Evolutionary conservation across 2,888 invertebrate genomes (phyloP).

Genomic region (Seira ritae): DNA sequence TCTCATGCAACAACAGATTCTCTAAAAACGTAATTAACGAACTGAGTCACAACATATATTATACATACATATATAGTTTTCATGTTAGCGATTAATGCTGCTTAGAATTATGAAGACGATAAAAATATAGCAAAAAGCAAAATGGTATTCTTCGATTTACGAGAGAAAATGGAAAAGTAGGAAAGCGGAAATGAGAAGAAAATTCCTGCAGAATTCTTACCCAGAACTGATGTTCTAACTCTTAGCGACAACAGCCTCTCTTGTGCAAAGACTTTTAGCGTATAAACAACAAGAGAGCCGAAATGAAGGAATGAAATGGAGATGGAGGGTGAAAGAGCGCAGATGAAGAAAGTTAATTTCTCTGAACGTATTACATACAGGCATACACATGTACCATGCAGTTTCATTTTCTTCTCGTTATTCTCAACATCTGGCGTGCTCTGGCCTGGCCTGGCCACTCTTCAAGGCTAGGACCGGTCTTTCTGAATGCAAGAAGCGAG

Average conservation of each 20-base stretch:
- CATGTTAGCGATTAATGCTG: not conserved
- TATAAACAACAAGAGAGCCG: not conserved
- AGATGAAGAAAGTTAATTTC: constrained; percentile 34
- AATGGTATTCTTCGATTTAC: constrained; percentile 2
- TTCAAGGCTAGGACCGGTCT: too few relatives aligned
- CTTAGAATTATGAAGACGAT: not conserved
- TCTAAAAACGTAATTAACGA: constrained; percentile 1
- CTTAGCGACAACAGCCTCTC: not conserved
- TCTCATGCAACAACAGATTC: not conserved
- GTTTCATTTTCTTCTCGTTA: constrained; percentile 51
- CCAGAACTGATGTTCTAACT: not conserved
- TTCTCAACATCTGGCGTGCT: constrained; percentile 32
- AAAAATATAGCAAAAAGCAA: not conserved
- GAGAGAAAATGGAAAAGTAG: not conserved
- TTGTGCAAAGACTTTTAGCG: not conserved
- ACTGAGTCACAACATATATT: not conserved
- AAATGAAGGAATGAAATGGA: constrained; percentile 17
- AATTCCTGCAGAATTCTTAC: not conserved
- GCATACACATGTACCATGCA: not conserved
- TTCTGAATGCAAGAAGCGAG: too few relatives aligned
- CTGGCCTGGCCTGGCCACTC: too few relatives aligned
- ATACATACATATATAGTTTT: not conserved
- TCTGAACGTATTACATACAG: constrained; percentile 3
- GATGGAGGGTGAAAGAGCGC: constrained; percentile 23
- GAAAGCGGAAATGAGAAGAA: constrained; percentile 31